Base-by-base conservation (phyloP, 2,797 vertebrate species). In the Hydrocynus forskahlii region DNA sequence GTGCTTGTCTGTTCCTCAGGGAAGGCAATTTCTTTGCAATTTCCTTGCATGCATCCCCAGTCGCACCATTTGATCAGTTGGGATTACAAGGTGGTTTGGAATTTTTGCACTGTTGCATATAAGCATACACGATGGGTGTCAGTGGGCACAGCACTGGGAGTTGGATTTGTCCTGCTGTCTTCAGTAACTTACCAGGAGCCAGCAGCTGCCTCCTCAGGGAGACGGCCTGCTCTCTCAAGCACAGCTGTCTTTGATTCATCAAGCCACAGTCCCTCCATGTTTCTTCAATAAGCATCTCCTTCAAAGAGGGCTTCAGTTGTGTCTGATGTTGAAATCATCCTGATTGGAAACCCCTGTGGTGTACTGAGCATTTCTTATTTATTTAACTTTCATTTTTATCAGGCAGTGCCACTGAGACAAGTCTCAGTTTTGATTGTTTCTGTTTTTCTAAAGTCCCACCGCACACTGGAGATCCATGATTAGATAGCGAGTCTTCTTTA, bases 111-210 rank as follows among this genome's bases (percentile, higher is more conserved):
- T 71, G 48, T 13, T 69, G 43, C 74, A 72, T 66, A 45, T 17
- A 81, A 78, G 43, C 74, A 67, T 66, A 45, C n/a, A 80, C 76
- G 68, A 76, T 68, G 68, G 80, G 43, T 60, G 79, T 57, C 8
- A 35, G 23, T 21, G 74, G 67, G 52, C 76, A 76, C 54, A 75
- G 72, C 66, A 75, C 55, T 57, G 67, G n/a, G 45, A 57, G 78
- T 80, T 55, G 82, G 88, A 80, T 76, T 79, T 77, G 40, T 43
- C 52, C 76, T 60, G 57, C 48, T 82, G 67, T 80, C 29, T n/a
- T 54, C 50, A 40, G 21, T 64, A 45, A 71, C 9, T 10, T 66
- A 75, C 81, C 78, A 23, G 35, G 40, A 67, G 38, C 50, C 25
- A 82, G 7, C 25, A 25, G 8, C 79, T 80, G 23, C 6, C 50